phyloP scores from a whole-genome alignment of 2,888 invertebrate genomes.

The Dryocosmus kuriphilus region DNA sequence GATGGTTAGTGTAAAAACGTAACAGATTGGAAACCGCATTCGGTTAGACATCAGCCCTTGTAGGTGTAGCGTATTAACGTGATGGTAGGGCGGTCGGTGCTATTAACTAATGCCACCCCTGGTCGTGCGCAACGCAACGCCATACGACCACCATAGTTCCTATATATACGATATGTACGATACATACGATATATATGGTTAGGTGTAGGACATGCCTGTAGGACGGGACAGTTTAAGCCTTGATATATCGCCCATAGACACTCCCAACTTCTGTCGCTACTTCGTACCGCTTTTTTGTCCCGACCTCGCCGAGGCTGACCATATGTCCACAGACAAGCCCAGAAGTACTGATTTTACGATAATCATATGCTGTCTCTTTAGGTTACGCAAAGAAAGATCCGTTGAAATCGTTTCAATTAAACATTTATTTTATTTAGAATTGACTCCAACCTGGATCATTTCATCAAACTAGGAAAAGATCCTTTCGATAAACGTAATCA shows the following conservation, averaged over 20 bases:
- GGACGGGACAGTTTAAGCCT: slow-evolving; percentile 76
- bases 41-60: slow-evolving; percentile 62
- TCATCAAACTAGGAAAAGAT: no score
- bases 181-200: slow-evolving; percentile 48
- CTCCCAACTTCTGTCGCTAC: slow-evolving; percentile 78
- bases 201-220: slow-evolving; percentile 66
- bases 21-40: slow-evolving; percentile 78
- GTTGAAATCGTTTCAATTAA: not conserved
- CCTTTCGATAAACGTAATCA: no score
- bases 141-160: slow-evolving; percentile 68
- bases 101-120: slow-evolving; percentile 76
- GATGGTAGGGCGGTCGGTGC: slow-evolving; percentile 66
- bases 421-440: no score
- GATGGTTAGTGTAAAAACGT: slow-evolving; percentile 68
- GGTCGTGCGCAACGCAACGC: slow-evolving; percentile 57
- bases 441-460: no score
- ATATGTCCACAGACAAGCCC: slow-evolving; percentile 54
- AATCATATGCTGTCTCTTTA: slow-evolving; percentile 21
- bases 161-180: slow-evolving; percentile 51
- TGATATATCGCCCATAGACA: slow-evolving; percentile 77
- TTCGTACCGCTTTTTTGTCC: slow-evolving; percentile 74
- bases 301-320: slow-evolving; percentile 59
- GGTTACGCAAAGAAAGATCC: not conserved
- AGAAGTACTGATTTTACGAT: slow-evolving; percentile 40
- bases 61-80: slow-evolving; percentile 70